Conservation (phyloP, 2,113 vertebrate genomes). For the Leiothrix lutea region DNA sequence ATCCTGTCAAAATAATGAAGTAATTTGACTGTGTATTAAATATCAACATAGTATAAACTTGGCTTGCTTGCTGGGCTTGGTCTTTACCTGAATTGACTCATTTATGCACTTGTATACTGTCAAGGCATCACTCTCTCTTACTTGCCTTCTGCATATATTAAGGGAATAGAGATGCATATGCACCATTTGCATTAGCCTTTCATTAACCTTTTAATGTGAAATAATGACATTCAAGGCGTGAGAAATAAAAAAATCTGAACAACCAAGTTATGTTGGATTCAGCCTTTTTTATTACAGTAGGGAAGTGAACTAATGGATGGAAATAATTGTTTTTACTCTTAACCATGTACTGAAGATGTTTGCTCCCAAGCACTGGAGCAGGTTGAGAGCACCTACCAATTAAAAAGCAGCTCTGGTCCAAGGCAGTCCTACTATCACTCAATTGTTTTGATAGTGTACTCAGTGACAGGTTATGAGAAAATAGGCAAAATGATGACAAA, state of each 20-base stretch:
- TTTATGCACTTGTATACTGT: not conserved
- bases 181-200: not conserved
- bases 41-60: not conserved
- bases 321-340: not conserved
- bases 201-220: not conserved
- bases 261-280: not conserved
- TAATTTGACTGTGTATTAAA: not conserved
- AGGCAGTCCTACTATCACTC: not conserved
- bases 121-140: not conserved
- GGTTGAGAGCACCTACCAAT: not conserved
- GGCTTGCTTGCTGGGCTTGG: not conserved
- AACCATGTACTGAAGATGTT: not conserved
- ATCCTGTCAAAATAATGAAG: slow-evolving; percentile 29
- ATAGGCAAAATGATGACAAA: not conserved
- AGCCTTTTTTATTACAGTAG: not conserved
- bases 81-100: not conserved
- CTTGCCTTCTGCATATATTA: not conserved
- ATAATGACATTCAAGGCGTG: not conserved
- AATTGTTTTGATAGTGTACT: not conserved
- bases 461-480: not conserved
- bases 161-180: not conserved
- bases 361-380: not conserved
- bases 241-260: not conserved
- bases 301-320: not conserved
- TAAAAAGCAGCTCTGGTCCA: not conserved